Evolutionary conservation across 2,113 vertebrate genomes (phyloP), one percentile per base, ranked within the genome.

Genomic region (Seriola aureovittata): DNA sequence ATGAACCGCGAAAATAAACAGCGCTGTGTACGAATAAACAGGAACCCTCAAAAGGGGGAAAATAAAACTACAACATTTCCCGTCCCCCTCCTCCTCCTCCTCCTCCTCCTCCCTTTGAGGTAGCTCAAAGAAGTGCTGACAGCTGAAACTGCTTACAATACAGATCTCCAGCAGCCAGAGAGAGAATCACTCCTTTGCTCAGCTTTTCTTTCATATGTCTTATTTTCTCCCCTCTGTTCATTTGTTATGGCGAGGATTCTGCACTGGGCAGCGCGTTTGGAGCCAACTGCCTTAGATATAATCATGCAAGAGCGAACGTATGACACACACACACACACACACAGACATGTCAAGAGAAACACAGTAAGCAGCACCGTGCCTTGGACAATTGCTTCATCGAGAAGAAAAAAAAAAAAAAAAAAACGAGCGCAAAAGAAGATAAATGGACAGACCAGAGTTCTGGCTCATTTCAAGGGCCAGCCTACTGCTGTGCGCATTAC

Each of bases 61-160:
- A 94, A 94, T 95, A 96, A 97, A 86, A 95, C 96, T 95, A 97
- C 96, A 97, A 96, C 96, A 96, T 96, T 96, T 95, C 96, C 96
- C 95, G 93, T 90, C 79, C 66, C 36, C 25, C 85, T 17, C 64
- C 65, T 29, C 29, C 29, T 29, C 29, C 29, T 29, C 29, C 29
- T 67, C 96, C 95, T 92, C 85, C 84, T 88, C 88, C 87, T 87
- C 87, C 75, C 88, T 92, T 94, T 91, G 86, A 92, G 91, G 87
- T 92, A 93, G 94, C 93, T 95, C 94, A 95, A 93, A 95, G 95
- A 96, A 96, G 91, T 96, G 96, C 95, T 96, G 96, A 96, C 96
- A 95, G 90, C 93, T 84, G 95, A 96, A 97, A 97, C 83, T 94
- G 93, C 94, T 95, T 94, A 95, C 94, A 95, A 92, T 92, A 95